Base-by-base conservation (phyloP, 1,140 invertebrate genomes). In the Nasonia longicornis region DNA sequence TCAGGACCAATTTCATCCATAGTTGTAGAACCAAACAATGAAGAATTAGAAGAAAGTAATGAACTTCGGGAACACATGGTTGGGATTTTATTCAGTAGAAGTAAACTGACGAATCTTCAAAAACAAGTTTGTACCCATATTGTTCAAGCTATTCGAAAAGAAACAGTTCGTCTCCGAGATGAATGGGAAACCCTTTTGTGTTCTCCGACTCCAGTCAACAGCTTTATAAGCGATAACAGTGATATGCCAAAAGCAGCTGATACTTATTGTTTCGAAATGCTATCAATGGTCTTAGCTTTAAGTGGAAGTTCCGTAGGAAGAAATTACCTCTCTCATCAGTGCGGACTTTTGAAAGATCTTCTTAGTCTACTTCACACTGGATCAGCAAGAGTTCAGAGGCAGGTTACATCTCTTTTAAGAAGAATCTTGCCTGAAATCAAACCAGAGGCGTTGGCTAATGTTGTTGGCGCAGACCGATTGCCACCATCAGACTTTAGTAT, bases 251-350 rank as follows among this genome's bases (percentile, higher is more conserved):
- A 92, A 86, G 87, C 92, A 71, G 91, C 95, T 3, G 98, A 99
- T 91, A 97, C 96, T 11, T 99, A 98, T 87, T 99, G 97, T 91
- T 99, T 99, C 89, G 97, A 99, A 92, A 97, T 99, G 96, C 90
- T 99, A 10, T 98, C 97, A 1, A 96, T 99, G 94, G 97, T 95
- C 22, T 88, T 98, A 82, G 97, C 98, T 0, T 89, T 99, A n/a
- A 98, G 96, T 84, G 98, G 98, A 4, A 98, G 97, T 83, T 93
- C 94, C 0, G 97, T 98, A 0, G 98, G 98, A 0, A 92, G 97
- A 45, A 94, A 94, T 12, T 98, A 98, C 90, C 91, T 99, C 6
- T 96, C 97, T 0, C 96, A 98, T 86, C 97, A 98, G 86, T 93
- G 94, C 42, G 95, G 94, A 45, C 88, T 99, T 11, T 90, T 99